Base-by-base conservation (phyloP, 2,888 invertebrate species). In the Achlya flavicornis region DNA sequence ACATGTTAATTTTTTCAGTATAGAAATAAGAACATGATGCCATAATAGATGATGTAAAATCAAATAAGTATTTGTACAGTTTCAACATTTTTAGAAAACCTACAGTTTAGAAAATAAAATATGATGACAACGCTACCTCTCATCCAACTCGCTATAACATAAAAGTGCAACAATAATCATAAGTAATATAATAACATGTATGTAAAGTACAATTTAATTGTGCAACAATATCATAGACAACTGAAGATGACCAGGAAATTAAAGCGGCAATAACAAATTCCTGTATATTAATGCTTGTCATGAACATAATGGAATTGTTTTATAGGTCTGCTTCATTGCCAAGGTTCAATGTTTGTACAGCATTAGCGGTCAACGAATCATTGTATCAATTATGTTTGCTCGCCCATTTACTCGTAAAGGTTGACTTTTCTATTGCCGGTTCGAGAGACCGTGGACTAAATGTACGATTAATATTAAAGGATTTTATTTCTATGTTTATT, bases 171-270 rank as follows among this genome's bases (percentile, higher is more conserved):
- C 46, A 53, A 59, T 57, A 65, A 67, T 71, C 61, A 66, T 67
- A 72, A 66, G 62, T 64, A 71, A 68, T 64, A 65, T 19, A 19
- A 53, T 19, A 53, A 16, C 69, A n/a, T n/a, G n/a, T n/a, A 67
- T 65, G 66, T 66, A 62, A 75, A 72, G 64, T 68, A 67, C 62
- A 66, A 67, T 72, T 72, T 48, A 26, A 81, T 78, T 74, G 72
- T 70, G 68, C 77, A 71, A 76, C 70, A 69, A 73, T 71, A 77
- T 74, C 65, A 65, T 67, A 64, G 70, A 80, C 73, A 81, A 79
- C 81, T 75, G 79, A 81, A 80, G 89, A 89, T 81, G 86, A 87
- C 77, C 83, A 85, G 88, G 89, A 91, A 88, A 84, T 83, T 73
- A 75, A 76, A 73, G 79, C 71, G 79, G 76, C 80, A 78, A 75